phyloP scores from a whole-genome alignment of 1,140 invertebrate species.

The Ruditapes philippinarum region DNA sequence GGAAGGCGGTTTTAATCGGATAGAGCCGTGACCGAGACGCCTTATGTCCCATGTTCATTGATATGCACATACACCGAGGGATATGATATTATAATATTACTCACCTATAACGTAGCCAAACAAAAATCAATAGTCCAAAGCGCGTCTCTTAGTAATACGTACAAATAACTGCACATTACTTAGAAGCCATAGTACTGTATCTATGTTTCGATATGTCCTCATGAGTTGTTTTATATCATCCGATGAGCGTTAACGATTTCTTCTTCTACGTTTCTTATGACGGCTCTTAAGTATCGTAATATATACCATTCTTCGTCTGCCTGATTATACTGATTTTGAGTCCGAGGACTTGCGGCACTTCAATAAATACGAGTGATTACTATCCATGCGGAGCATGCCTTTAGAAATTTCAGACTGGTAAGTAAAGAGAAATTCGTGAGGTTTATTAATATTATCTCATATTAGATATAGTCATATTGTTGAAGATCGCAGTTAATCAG shows the following conservation, averaged over 20 bases:
- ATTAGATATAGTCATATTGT: no score
- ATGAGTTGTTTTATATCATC: constrained; percentile 86
- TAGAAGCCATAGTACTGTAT: constrained; percentile 76
- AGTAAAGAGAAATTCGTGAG: no score
- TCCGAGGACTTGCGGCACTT: no score
- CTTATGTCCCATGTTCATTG: constrained; percentile 87
- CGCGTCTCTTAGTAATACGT: constrained; percentile 79
- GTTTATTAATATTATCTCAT: no score
- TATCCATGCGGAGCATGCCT: no score
- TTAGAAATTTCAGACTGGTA: no score
- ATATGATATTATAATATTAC: no score
- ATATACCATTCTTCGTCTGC: no score
- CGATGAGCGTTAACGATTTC: constrained; percentile 85
- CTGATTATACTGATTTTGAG: no score
- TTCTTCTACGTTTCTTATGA: constrained; percentile 81
- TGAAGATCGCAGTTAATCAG: no score
- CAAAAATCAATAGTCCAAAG: constrained; percentile 81
- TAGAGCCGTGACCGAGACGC: constrained; percentile 85
- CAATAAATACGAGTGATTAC: no score
- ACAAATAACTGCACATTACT: constrained; percentile 80
- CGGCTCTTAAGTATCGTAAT: no score
- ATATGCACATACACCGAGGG: constrained; percentile 85
- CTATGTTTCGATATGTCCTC: constrained; percentile 84
- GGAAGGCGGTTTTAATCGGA: constrained; percentile 81
- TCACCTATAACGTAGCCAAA: constrained; percentile 84